Base-by-base conservation (phyloP, 1,140 invertebrate genomes). In the Drosophila repleta region DNA sequence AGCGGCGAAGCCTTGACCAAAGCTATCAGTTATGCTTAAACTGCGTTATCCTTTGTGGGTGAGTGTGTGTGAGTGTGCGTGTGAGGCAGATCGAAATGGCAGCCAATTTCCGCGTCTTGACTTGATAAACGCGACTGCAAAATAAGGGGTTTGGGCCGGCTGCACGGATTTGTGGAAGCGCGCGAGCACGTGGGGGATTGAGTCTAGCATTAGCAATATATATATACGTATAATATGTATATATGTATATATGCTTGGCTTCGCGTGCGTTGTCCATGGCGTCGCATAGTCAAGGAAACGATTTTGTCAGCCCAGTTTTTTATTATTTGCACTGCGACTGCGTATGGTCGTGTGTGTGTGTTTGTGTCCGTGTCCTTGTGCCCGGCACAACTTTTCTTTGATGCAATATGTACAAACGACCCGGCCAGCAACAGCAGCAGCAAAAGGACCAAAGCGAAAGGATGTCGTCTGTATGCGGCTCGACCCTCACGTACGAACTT, bases 401-500 rank as follows among this genome's bases (percentile, higher is more conserved):
- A 88, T 88, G 83, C 83, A 88, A 88, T 87, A 82, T 88, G 76
- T 79, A 88, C 83, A 88, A 88, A 76, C 82, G 78, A 78, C 74
- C 72, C 70, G 26, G 43, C 41, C 41, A 49, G 29, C 69, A 74
- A 58, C 69, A 58, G 29, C 69, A 74, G 55, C 69, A 58, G 61
- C 68, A 61, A 75, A 83, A 78, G 79, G 74, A 82, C 64, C 61
- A 70, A 63, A 17, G 35, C 62, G 37, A 78, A 78, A 78, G 72
- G 66, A 78, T 71, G 62, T 71, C 72, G 67, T 68, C 73, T 65
- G 61, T 68, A 58, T 77, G 18, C 67, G 74, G 67, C 75, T 76
- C 84, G 83, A 88, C 83, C 84, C 83, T 88, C 83, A 88, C 82
- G 84, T 89, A 89, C 82, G 74, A 88, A 89, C 84, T 89, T 88